A percentile compares a stretch with the other conserved stretches of the same genome.
These are phyloP conservation scores for Pheosia tremula DNA, from an alignment of 2,888 invertebrate species.

Conservation along the genomic window DNA sequence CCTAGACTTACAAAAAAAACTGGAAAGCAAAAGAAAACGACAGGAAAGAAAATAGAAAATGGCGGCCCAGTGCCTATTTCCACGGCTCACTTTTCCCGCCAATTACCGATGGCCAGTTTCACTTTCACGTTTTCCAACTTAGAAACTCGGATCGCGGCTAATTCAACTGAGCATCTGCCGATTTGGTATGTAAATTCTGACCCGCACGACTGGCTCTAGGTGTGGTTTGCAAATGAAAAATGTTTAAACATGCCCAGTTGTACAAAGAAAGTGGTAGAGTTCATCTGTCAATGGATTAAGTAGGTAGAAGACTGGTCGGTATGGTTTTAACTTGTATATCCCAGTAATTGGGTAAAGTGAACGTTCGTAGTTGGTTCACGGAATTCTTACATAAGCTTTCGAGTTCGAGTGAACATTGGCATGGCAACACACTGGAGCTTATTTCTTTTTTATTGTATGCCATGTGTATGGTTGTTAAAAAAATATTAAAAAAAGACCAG, in stretches of 20 bases:
- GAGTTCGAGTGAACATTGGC: neutral
- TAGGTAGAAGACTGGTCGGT: neutral
- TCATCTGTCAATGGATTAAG: neutral
- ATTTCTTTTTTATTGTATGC: too few species aligned
- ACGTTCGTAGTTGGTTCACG: neutral
- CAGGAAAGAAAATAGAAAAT: conserved; percentile 68
- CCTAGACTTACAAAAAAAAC: conserved; percentile 12
- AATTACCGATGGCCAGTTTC: conserved; percentile 62
- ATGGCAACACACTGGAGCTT: too few species aligned
- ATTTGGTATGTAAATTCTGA: conserved; percentile 52
- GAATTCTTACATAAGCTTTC: neutral
- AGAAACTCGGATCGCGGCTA: conserved; percentile 36
- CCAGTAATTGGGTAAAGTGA: neutral
- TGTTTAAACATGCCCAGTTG: conserved; percentile 43
- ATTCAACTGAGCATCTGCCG: conserved; percentile 40
- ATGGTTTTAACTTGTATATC: neutral
- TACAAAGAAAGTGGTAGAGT: conserved; percentile 46
- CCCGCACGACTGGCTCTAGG: conserved; percentile 34
- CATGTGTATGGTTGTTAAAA: too few species aligned
- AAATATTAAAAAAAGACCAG: too few species aligned
- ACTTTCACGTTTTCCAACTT: conserved; percentile 67
- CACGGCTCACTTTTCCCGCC: conserved; percentile 64
- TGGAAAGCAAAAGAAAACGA: conserved; percentile 35
- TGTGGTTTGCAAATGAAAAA: conserved; percentile 48
- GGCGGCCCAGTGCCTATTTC: conserved; percentile 45